These are phyloP conservation scores for Paramormyrops kingsleyae DNA, from an alignment of 2,113 vertebrate species.

Conservation along the genomic window DNA sequence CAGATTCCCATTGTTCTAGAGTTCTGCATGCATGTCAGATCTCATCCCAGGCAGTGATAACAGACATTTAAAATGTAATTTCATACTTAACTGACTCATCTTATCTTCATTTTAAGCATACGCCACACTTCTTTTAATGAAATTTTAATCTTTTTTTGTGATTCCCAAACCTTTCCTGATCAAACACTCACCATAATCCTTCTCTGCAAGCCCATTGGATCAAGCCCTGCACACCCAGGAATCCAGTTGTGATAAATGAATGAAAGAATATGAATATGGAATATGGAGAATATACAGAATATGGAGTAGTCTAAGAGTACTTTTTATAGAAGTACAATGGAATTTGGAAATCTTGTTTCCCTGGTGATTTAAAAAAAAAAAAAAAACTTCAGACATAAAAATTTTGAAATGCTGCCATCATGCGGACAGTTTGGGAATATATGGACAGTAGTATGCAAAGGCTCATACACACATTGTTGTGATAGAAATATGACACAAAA, in stretches of 20 bases:
- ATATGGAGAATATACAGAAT: neutral
- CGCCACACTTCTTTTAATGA: neutral
- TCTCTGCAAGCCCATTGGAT: neutral
- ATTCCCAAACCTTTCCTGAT: neutral
- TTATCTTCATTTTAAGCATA: neutral
- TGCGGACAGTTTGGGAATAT: neutral
- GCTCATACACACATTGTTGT: neutral
- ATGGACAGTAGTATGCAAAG: neutral
- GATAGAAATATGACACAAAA: neutral
- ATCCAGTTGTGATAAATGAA: conserved; percentile 3
- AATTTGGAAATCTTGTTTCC: conserved; percentile 1
- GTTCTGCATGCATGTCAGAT: neutral
- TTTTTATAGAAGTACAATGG: neutral
- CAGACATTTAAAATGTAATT: neutral
- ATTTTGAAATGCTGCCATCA: neutral
- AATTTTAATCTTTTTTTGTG: neutral
- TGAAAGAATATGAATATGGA: neutral
- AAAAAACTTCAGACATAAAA: neutral
- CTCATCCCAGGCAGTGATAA: neutral
- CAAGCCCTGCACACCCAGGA: neutral
- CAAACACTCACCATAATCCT: conserved; percentile 6
- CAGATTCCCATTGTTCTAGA: neutral
- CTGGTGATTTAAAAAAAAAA: neutral
- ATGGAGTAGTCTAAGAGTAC: neutral
- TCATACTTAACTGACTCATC: conserved; percentile 16